Conservation (phyloP, 2,888 invertebrate species). For the Pammene aurita region DNA sequence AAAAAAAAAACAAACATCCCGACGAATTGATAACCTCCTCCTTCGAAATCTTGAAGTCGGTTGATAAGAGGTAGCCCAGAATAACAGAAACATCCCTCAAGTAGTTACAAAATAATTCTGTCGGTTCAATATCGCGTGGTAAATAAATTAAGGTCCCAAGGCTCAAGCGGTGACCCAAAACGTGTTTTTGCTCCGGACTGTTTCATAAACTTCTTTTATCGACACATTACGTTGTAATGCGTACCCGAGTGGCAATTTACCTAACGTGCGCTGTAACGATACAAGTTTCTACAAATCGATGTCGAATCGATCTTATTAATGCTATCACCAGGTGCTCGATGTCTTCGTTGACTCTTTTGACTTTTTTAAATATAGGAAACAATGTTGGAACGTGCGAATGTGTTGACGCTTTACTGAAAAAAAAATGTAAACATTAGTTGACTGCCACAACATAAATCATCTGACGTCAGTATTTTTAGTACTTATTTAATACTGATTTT, state of each 20-base stretch:
- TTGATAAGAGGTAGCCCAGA: background rate
- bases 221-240: constrained; percentile 56
- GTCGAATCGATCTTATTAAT: constrained; percentile 43
- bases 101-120: constrained; percentile 35
- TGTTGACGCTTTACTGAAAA: background rate
- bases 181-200: constrained; percentile 43
- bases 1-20: no score
- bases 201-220: constrained; percentile 62
- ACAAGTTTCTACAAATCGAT: constrained; percentile 41
- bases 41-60: no score
- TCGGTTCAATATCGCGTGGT: constrained; percentile 43
- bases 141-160: constrained; percentile 46
- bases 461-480: no score
- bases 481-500: background rate
- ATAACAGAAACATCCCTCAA: constrained; percentile 15
- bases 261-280: constrained; percentile 47
- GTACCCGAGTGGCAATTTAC: constrained; percentile 50
- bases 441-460: no score
- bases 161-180: constrained; percentile 46
- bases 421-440: no score
- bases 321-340: constrained; percentile 16
- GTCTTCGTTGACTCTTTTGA: constrained; percentile 2
- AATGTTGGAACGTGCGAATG: background rate
- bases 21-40: no score
- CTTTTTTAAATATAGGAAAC: background rate